Percentiles rank a stretch among this genome's conserved stretches.
Conservation (phyloP, 2,888 invertebrate genomes). For the Ptychoptera albimana region DNA sequence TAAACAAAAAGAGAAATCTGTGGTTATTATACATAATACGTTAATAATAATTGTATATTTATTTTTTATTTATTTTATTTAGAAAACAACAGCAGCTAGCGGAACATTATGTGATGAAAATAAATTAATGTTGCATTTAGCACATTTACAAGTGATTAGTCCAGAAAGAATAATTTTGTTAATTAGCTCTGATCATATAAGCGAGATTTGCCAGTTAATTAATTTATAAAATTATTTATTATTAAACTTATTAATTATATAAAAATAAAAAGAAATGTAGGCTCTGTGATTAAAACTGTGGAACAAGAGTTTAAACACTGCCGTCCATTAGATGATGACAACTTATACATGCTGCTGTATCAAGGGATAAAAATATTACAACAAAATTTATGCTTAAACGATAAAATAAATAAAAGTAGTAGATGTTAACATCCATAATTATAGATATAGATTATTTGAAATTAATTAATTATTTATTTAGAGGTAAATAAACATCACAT, state of each 20-base stretch:
- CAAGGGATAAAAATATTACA: slow-evolving; percentile 30
- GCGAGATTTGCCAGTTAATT: slow-evolving; percentile 23
- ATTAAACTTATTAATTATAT: not conserved
- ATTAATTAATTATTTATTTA: slow-evolving; percentile 7
- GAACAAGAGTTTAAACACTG: slow-evolving; percentile 28
- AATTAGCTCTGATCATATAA: slow-evolving; percentile 23
- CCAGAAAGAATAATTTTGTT: slow-evolving; percentile 36
- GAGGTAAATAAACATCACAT: slow-evolving; percentile 23
- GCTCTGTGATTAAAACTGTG: slow-evolving; percentile 25
- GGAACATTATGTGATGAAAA: slow-evolving; percentile 25
- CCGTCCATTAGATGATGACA: slow-evolving; percentile 22
- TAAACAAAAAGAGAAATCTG: too few relatives aligned
- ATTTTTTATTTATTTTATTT: too few relatives aligned
- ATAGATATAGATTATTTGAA: not conserved
- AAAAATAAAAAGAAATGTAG: slow-evolving; percentile 17
- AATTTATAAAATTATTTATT: slow-evolving; percentile 4
- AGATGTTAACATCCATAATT: not conserved
- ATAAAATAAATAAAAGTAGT: not conserved
- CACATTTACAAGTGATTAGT: slow-evolving; percentile 34
- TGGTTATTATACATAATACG: too few relatives aligned
- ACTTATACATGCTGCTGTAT: slow-evolving; percentile 32
- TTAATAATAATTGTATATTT: too few relatives aligned
- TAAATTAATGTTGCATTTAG: slow-evolving; percentile 32
- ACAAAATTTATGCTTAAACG: slow-evolving; percentile 25
- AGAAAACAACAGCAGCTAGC: too few relatives aligned